phyloP scores from a whole-genome alignment of 2,113 vertebrate genomes.

The Protobothrops flavoviridis region DNA sequence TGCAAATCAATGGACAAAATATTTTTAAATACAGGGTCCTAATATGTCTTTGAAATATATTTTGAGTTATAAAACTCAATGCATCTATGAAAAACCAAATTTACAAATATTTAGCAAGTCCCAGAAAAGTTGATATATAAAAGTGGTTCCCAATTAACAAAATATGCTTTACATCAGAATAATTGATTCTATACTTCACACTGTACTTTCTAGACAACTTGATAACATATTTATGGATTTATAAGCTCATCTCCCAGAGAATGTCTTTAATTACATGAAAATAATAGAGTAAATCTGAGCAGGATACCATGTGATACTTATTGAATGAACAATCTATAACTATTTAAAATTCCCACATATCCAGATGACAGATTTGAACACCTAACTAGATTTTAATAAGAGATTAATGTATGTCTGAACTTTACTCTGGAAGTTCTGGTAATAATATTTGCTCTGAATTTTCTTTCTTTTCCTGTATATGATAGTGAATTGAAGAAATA shows the following conservation, averaged over 20 bases:
- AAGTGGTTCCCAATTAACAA: not conserved
- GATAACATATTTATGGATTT: not conserved
- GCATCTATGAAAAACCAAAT: not conserved
- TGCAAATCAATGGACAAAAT: not conserved
- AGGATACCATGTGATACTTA: not conserved
- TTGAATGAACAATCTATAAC: not conserved
- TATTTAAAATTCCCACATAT: not conserved
- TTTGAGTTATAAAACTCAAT: not conserved
- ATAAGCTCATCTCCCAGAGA: not conserved
- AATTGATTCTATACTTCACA: not conserved
- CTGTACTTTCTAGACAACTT: not conserved
- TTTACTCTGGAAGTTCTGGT: not conserved
- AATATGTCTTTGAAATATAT: not conserved
- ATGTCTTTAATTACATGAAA: not conserved
- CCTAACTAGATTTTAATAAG: not conserved
- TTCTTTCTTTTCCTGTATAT: not conserved
- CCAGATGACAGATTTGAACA: not conserved
- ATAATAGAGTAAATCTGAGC: not conserved
- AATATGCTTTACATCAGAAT: not conserved
- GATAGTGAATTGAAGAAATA: not conserved
- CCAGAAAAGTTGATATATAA: not conserved
- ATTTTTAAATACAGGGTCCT: not conserved
- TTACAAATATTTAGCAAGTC: not conserved
- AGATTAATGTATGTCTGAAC: not conserved
- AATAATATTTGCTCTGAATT: not conserved